Evolutionary conservation across 2,797 vertebrate species (phyloP).

Genomic region (Rhynchotus rufescens): DNA sequence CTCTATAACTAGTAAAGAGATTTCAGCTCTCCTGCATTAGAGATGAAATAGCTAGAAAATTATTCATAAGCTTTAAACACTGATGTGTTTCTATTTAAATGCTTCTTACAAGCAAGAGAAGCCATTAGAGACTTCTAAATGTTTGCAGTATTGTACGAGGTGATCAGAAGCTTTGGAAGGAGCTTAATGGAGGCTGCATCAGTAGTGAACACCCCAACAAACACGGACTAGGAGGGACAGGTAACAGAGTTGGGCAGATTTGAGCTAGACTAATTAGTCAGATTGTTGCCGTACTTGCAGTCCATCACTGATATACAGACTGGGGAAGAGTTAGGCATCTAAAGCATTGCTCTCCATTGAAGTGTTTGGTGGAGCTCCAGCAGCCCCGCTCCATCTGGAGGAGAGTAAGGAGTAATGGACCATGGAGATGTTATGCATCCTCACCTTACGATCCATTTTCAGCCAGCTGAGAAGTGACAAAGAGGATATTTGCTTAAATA

Average conservation of each 20-base stretch:
- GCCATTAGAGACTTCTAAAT: not conserved
- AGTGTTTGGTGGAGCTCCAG: conserved; percentile 28
- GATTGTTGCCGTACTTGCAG: conserved; percentile 10
- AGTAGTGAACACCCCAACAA: not conserved
- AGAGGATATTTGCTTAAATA: conserved; percentile 15
- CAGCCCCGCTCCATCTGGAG: conserved; percentile 24
- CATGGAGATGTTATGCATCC: not conserved
- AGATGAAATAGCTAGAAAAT: not conserved
- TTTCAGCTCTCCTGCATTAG: not conserved
- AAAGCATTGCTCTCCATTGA: conserved; percentile 33
- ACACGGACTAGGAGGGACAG: not conserved
- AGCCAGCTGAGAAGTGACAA: conserved; percentile 33
- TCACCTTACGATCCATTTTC: conserved; percentile 55
- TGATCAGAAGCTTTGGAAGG: not conserved
- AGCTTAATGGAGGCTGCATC: not conserved
- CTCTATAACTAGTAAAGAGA: not conserved
- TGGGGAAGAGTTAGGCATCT: conserved; percentile 40
- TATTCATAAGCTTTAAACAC: not conserved
- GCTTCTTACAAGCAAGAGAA: not conserved
- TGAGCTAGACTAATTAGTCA: conserved; percentile 49
- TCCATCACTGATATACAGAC: conserved; percentile 12
- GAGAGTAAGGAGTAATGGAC: conserved; percentile 53
- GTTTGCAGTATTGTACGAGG: not conserved
- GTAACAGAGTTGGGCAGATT: not conserved
- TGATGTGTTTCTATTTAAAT: conserved; percentile 2